These are phyloP conservation scores for Corythoichthys intestinalis DNA, from an alignment of 2,113 vertebrate genomes.

Conservation along the genomic window DNA sequence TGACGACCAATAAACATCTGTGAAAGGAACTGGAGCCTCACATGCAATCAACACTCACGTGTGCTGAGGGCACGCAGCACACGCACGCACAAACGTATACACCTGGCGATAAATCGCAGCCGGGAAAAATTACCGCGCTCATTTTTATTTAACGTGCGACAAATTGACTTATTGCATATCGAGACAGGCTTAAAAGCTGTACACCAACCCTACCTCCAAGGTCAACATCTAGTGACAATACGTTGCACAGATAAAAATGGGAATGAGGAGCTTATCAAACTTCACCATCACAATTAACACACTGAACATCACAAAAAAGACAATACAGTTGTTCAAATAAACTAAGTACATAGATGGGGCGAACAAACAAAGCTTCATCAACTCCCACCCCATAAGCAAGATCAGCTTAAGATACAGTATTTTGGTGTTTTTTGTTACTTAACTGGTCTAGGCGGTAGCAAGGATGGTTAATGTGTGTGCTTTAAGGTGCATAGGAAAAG, in stretches of 20 bases:
- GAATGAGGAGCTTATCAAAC: constrained; percentile 66
- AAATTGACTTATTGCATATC: too few relatives aligned
- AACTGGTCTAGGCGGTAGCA: constrained; percentile 99
- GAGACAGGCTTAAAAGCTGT: constrained; percentile 24
- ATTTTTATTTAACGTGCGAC: too few relatives aligned
- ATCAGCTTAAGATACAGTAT: constrained; percentile 34
- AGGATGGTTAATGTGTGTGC: constrained; percentile 99
- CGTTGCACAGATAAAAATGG: constrained; percentile 63
- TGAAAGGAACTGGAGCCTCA: too few relatives aligned
- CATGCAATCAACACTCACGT: too few relatives aligned
- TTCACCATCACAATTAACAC: constrained; percentile 62
- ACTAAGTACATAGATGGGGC: neutral
- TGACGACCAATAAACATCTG: too few relatives aligned
- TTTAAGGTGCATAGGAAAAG: constrained; percentile 88
- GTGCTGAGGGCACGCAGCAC: too few relatives aligned
- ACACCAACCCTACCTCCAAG: constrained; percentile 24
- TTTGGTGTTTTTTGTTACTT: constrained; percentile 77
- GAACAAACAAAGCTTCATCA: constrained; percentile 32
- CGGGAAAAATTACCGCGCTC: too few relatives aligned
- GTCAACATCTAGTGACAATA: constrained; percentile 35
- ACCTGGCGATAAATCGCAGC: too few relatives aligned
- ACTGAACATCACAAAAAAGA: constrained; percentile 56
- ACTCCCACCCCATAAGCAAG: constrained; percentile 26
- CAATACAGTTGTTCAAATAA: constrained; percentile 8
- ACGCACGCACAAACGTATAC: too few relatives aligned